phyloP scores from a whole-genome alignment of 2,113 vertebrate genomes.

The Riparia riparia region DNA sequence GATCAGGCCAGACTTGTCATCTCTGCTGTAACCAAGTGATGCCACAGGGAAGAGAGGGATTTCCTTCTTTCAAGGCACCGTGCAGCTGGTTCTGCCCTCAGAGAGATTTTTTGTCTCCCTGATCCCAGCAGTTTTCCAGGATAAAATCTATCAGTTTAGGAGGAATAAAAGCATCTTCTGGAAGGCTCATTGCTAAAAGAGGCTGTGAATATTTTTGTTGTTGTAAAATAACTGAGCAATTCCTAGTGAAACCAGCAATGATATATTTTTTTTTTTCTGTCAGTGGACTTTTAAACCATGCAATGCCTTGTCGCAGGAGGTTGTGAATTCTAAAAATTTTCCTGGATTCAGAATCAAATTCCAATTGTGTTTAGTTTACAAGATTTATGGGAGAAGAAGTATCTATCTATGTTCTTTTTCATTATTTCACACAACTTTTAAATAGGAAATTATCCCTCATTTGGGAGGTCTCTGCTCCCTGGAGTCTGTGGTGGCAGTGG shows the following conservation, averaged over 20 bases:
- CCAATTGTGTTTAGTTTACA: neutral
- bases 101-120: neutral
- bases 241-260: neutral
- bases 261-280: neutral
- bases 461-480: neutral
- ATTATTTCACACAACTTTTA: neutral
- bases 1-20: neutral
- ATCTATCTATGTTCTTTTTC: rapidly evolving
- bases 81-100: neutral
- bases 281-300: neutral
- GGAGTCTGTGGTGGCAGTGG: too few species aligned
- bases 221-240: neutral
- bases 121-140: neutral
- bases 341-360: neutral
- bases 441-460: neutral
- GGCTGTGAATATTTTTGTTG: neutral
- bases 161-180: neutral
- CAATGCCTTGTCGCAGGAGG: neutral
- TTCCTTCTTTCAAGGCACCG: neutral
- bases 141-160: neutral
- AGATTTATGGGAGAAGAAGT: neutral
- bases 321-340: neutral
- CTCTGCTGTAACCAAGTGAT: neutral
- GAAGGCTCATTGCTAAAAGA: neutral
- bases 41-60: neutral